A percentile compares a stretch with the other conserved stretches of the same genome.
Evolutionary conservation across 2,888 invertebrate species (phyloP).

Genomic region (Mythimna impura): DNA sequence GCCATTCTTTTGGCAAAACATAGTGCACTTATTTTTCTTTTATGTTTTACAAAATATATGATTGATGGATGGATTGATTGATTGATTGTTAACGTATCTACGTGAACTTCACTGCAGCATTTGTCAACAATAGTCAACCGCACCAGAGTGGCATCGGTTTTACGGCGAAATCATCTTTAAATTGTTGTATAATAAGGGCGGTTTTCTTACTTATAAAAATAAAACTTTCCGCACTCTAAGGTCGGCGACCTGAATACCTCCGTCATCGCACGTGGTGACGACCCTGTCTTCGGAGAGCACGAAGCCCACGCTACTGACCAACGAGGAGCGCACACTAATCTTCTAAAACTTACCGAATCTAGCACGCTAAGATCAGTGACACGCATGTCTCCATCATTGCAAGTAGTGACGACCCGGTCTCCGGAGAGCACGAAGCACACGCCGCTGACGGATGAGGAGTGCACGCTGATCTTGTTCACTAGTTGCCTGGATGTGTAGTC

Average conservation of each 20-base stretch:
- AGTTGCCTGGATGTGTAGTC: constrained; percentile 77
- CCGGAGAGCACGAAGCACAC: constrained; percentile 77
- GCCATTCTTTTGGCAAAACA: too few species aligned
- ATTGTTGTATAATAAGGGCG: too few species aligned
- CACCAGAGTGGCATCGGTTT: too few species aligned
- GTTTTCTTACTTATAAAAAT: constrained; percentile 16
- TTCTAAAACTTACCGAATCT: constrained; percentile 78
- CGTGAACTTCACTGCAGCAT: too few species aligned
- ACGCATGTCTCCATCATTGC: constrained; percentile 77
- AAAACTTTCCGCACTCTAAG: constrained; percentile 74
- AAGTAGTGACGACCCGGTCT: constrained; percentile 81
- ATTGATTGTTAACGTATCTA: too few species aligned
- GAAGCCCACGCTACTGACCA: constrained; percentile 76
- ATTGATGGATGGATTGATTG: too few species aligned
- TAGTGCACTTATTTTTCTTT: too few species aligned
- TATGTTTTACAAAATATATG: too few species aligned
- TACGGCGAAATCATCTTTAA: too few species aligned
- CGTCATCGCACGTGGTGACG: constrained; percentile 78
- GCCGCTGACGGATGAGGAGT: constrained; percentile 73
- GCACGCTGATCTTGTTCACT: constrained; percentile 73
- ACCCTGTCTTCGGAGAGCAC: constrained; percentile 80
- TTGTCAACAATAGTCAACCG: too few species aligned
- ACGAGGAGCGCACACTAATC: constrained; percentile 37
- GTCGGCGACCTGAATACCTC: constrained; percentile 59
- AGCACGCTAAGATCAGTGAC: constrained; percentile 84